Percentiles rank a stretch among this genome's conserved stretches.
Evolutionary conservation across 2,113 vertebrate species (phyloP).

Genomic region (Ahaetulla prasina): DNA sequence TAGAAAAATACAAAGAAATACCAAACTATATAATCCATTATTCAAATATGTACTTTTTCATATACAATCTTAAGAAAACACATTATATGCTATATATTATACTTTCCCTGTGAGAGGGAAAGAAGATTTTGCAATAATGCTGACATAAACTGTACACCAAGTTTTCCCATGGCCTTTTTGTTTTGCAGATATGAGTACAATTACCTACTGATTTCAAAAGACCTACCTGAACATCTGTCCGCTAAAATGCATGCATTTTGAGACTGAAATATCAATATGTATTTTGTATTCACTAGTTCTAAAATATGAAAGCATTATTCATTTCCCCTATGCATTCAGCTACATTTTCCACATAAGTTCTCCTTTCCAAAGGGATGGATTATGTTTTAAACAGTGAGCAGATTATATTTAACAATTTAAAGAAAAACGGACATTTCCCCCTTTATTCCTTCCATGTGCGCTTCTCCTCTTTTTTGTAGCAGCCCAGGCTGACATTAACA

Average conservation of each 20-base stretch:
- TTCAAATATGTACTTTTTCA: background rate
- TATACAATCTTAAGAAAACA: background rate
- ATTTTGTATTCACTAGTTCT: background rate
- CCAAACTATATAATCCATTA: background rate
- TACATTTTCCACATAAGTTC: no score
- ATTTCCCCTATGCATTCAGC: background rate
- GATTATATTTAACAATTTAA: background rate
- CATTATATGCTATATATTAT: background rate
- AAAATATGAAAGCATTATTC: background rate
- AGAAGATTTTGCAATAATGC: background rate
- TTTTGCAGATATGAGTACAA: background rate
- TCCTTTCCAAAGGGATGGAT: background rate
- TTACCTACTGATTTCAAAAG: background rate
- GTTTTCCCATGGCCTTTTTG: background rate
- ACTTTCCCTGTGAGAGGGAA: background rate
- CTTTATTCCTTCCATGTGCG: background rate
- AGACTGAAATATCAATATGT: background rate
- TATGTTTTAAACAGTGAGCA: background rate
- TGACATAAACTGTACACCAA: background rate
- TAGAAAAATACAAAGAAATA: background rate
- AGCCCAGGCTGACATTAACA: background rate
- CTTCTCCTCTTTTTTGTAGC: background rate
- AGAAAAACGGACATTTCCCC: background rate
- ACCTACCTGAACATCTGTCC: background rate
- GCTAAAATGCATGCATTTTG: background rate